Percentiles rank a stretch among this genome's conserved stretches.
Conservation (phyloP, 2,113 vertebrate genomes). For the Oenanthe melanoleuca region DNA sequence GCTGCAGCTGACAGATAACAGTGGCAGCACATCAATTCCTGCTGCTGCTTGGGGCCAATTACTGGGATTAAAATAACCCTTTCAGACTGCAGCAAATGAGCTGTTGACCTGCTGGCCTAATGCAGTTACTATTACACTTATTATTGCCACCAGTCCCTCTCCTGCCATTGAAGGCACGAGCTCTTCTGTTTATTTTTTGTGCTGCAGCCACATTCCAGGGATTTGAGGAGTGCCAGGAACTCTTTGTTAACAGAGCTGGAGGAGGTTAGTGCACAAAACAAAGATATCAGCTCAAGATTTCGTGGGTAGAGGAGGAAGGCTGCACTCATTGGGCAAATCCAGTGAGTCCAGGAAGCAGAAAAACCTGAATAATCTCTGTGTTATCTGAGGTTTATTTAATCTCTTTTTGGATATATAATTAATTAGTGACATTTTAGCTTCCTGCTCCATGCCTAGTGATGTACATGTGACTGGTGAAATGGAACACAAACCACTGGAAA, state of each 20-base stretch:
- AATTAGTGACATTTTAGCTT: neutral
- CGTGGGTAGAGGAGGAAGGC: neutral
- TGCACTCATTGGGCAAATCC: neutral
- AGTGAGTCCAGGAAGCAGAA: neutral
- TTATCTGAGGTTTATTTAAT: neutral
- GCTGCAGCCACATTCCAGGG: neutral
- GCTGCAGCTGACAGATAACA: constrained; percentile 1
- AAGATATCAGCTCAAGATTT: neutral
- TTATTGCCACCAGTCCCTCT: neutral
- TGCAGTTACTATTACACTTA: neutral
- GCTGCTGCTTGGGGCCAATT: constrained; percentile 19
- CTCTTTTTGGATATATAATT: neutral
- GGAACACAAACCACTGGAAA: neutral
- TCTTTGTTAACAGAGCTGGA: neutral
- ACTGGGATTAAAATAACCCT: constrained; percentile 43
- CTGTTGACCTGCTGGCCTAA: constrained; percentile 3
- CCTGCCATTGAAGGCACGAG: neutral
- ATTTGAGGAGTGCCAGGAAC: neutral
- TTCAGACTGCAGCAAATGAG: constrained; percentile 18
- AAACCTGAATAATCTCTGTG: neutral
- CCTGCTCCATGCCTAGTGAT: neutral
- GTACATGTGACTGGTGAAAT: fast-evolving
- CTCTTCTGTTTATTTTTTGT: neutral
- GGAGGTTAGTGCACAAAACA: neutral
- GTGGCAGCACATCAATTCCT: neutral